Conservation (phyloP, 2,113 vertebrate species). For the Rhombomys opimus region DNA sequence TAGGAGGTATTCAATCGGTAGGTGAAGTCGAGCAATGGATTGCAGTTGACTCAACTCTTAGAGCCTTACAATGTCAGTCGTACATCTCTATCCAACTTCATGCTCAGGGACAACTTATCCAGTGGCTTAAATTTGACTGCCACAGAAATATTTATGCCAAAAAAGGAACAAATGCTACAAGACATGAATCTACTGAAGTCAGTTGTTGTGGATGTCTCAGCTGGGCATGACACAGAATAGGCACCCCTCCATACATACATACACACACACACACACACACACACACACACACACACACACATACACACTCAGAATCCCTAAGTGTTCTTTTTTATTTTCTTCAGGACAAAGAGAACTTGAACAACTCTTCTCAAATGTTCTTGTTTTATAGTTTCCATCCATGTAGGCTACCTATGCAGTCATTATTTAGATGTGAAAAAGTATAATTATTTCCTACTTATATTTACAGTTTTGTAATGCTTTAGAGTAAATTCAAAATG, state of each 20-base stretch:
- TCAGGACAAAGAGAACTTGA: neutral
- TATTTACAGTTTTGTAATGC: slow-evolving; percentile 19
- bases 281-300: too few relatives aligned
- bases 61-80: neutral
- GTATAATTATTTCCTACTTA: neutral
- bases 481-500: neutral
- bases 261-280: too few relatives aligned
- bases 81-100: neutral
- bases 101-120: neutral
- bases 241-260: too few relatives aligned
- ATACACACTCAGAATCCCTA: neutral
- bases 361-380: neutral
- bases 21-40: neutral
- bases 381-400: neutral
- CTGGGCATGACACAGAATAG: neutral
- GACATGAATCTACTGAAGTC: neutral
- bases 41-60: neutral
- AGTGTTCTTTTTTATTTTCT: neutral
- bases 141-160: neutral
- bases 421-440: neutral
- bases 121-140: neutral
- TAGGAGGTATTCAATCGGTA: neutral
- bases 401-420: neutral
- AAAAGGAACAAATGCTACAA: neutral
- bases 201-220: neutral